Evolutionary conservation across 2,113 vertebrate species (phyloP).

Genomic region (Chaetorhynchus papuensis): DNA sequence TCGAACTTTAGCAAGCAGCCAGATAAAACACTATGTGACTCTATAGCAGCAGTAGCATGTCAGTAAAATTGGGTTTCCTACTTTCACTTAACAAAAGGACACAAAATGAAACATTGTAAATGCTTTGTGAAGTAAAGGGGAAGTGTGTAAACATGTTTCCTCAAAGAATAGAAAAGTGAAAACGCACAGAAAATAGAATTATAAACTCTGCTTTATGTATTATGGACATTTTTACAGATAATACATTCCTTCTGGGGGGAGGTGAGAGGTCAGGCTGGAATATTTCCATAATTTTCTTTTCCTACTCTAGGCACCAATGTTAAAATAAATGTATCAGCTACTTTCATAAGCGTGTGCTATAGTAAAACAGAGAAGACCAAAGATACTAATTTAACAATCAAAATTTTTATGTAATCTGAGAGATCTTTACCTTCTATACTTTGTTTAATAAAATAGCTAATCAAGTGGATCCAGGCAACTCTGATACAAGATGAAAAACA

Average conservation of each 20-base stretch:
- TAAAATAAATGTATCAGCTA: neutral
- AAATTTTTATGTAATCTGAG: neutral
- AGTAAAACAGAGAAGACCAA: neutral
- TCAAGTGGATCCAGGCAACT: neutral
- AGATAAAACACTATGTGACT: neutral
- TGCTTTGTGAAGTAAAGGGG: neutral
- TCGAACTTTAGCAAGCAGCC: neutral
- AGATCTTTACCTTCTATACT: neutral
- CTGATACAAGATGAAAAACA: neutral
- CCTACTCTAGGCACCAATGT: neutral
- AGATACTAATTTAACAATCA: neutral
- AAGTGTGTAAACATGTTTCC: neutral
- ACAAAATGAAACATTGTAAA: neutral
- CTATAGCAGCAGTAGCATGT: neutral
- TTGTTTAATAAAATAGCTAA: neutral
- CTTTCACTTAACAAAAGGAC: neutral
- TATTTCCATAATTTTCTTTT: neutral
- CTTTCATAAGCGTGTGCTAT: neutral
- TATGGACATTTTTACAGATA: fast-evolving
- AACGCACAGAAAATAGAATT: neutral
- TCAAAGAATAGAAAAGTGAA: neutral
- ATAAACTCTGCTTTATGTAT: neutral
- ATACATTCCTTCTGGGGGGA: neutral
- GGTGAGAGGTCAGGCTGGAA: neutral
- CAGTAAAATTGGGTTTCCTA: neutral